Base-by-base conservation (phyloP, 1,140 invertebrate genomes). In the Globodera rostochiensis region DNA sequence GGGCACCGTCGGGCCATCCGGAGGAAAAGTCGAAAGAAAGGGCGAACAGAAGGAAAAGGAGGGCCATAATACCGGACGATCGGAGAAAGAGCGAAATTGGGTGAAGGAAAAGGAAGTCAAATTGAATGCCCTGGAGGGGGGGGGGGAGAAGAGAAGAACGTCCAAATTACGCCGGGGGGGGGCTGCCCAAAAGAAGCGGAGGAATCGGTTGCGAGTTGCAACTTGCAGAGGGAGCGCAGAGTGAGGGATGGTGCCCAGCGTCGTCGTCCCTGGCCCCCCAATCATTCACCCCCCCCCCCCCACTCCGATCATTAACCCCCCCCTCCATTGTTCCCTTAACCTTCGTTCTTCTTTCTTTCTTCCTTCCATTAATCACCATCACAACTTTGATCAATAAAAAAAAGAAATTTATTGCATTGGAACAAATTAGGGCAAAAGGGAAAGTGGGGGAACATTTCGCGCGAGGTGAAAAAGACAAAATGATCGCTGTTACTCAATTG, bases 1-100 rank as follows among this genome's bases (percentile, higher is more conserved):
- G 88, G n/a, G 88, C 87, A 47, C 88, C 88, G 78, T 88, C 88
- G 13, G 88, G 87, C 87, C 87, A 88, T 19, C 13, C 77, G 69
- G 36, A 19, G n/a, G 21, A 71, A 47, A 47, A 36, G 69, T 36
- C 8, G 25, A 71, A 47, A 21, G 46, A 19, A 71, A 71, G 4
- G 46, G 46, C 69, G 15, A 71, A 45, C 8, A 45, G 67, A 45
- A 70, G 67, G 67, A n/a, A 45, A 8, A 70, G 67, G 8, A 70
- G 36, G 19, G 67, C 9, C 67, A 70, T 21, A 8, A 6, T 36
- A 19, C 66, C 7, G 66, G 15, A 69, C 6, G 21, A 36, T 5
- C 69, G 69, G 69, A 47, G 19, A 36, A 19, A 71, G 69, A 6
- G 69, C 21, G 21, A 36, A 21, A 71, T 6, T 71, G 69, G 11